A percentile compares a stretch with the other conserved stretches of the same genome.
phyloP scores from a whole-genome alignment of 2,888 invertebrate genomes.

The Drosophila siamana region DNA sequence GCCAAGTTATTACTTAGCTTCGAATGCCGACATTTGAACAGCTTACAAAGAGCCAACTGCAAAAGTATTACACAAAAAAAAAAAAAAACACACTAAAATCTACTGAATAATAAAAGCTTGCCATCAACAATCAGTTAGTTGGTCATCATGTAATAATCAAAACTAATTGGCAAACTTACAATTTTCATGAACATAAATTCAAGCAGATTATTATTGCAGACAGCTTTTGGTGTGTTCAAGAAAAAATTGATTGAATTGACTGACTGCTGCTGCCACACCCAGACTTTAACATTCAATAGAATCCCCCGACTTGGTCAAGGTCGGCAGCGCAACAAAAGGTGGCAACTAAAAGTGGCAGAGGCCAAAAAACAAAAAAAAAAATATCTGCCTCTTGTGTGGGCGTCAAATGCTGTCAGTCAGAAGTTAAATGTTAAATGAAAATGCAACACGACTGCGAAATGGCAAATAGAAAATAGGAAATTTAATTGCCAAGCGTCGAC shows the following conservation, averaged over 20 bases:
- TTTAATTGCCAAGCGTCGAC: slow-evolving; percentile 51
- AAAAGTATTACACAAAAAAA: no score
- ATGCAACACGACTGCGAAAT: not conserved
- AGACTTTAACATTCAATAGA: not conserved
- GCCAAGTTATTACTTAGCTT: slow-evolving; percentile 42
- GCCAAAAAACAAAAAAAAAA: no score
- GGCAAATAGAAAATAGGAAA: slow-evolving; percentile 30
- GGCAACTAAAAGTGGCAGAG: not conserved
- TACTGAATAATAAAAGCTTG: no score
- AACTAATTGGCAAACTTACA: not conserved
- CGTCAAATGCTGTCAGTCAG: not conserved
- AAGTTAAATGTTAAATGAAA: not conserved
- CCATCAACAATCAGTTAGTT: no score
- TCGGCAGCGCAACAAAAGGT: slow-evolving; percentile 33
- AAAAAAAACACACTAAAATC: no score
- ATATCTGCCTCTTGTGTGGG: not conserved
- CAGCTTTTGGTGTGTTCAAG: not conserved
- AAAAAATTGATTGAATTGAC: not conserved
- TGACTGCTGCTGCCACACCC: not conserved
- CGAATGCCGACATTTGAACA: slow-evolving; percentile 26
- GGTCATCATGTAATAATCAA: no score
- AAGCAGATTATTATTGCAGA: not conserved
- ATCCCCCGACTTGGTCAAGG: slow-evolving; percentile 63
- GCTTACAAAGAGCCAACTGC: not conserved
- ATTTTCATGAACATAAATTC: not conserved